Conservation (phyloP, 2,888 invertebrate species). For the Monochamus alternatus region DNA sequence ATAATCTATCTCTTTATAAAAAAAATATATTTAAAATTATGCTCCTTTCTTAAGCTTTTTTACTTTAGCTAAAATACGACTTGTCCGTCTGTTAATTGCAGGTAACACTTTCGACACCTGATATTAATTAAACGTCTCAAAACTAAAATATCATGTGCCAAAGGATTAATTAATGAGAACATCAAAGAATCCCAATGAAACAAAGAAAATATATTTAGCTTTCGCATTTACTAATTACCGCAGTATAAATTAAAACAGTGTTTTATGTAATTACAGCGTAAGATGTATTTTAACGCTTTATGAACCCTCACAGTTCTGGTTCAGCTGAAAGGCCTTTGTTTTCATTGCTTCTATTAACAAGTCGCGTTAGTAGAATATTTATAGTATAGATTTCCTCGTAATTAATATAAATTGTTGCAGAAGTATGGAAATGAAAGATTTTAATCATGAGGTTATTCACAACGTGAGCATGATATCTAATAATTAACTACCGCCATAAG, state of each 20-base stretch:
- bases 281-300: constrained; percentile 35
- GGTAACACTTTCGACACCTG: constrained; percentile 33
- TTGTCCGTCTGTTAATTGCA: constrained; percentile 21
- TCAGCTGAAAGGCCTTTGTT: constrained; percentile 30
- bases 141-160: constrained; percentile 39
- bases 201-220: constrained; percentile 41
- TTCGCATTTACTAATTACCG: constrained; percentile 34
- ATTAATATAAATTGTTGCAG: background rate
- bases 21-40: too few relatives aligned
- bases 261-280: constrained; percentile 36
- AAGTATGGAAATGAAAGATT: too few relatives aligned
- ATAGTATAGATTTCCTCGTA: background rate
- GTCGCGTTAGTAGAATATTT: constrained; percentile 7
- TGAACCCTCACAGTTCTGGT: constrained; percentile 24
- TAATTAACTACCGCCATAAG: too few relatives aligned
- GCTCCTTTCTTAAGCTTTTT: too few relatives aligned
- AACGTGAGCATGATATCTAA: too few relatives aligned
- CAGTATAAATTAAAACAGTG: constrained; percentile 34
- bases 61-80: background rate
- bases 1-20: too few relatives aligned
- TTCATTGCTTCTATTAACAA: constrained; percentile 22
- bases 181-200: constrained; percentile 38
- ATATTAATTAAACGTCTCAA: constrained; percentile 37
- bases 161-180: constrained; percentile 39
- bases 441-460: too few relatives aligned